These are phyloP conservation scores for Mamestra brassicae DNA, from an alignment of 2,888 invertebrate genomes.

Conservation along the genomic window DNA sequence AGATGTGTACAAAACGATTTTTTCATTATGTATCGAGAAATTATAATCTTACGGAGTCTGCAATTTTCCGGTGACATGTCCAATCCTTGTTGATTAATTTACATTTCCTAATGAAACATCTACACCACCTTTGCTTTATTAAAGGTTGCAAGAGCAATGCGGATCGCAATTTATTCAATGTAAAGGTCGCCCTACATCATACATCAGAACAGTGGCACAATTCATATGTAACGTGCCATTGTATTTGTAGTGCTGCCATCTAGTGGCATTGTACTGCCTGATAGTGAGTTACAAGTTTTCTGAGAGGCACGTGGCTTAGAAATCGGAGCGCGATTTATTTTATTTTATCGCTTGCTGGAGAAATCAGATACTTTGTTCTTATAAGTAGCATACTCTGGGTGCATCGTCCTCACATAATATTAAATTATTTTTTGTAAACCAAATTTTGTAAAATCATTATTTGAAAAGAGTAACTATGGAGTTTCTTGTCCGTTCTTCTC, in stretches of 20 bases:
- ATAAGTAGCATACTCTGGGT: too few relatives aligned
- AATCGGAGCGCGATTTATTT: conserved; percentile 37
- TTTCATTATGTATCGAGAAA: too few relatives aligned
- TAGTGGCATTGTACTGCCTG: conserved; percentile 4
- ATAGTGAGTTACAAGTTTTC: conserved; percentile 23
- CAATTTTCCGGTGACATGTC: neutral
- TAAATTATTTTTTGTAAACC: too few relatives aligned
- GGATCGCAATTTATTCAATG: conserved; percentile 12
- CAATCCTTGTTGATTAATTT: neutral
- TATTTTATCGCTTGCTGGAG: conserved; percentile 27
- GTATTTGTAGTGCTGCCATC: neutral
- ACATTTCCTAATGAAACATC: neutral
- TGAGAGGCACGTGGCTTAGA: conserved; percentile 38
- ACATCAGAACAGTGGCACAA: conserved; percentile 10
- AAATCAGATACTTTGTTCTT: too few relatives aligned
- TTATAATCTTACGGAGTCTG: too few relatives aligned
- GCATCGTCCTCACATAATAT: too few relatives aligned
- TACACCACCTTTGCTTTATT: too few relatives aligned
- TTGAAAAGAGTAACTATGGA: too few relatives aligned
- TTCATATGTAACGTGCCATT: neutral
- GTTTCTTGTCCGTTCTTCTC: too few relatives aligned
- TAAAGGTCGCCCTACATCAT: conserved; percentile 1
- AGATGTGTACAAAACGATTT: too few relatives aligned
- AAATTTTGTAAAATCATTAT: too few relatives aligned
- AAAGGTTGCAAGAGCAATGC: neutral